Base-by-base conservation (phyloP, 2,113 vertebrate species). In the Cyprinodon variegatus region DNA sequence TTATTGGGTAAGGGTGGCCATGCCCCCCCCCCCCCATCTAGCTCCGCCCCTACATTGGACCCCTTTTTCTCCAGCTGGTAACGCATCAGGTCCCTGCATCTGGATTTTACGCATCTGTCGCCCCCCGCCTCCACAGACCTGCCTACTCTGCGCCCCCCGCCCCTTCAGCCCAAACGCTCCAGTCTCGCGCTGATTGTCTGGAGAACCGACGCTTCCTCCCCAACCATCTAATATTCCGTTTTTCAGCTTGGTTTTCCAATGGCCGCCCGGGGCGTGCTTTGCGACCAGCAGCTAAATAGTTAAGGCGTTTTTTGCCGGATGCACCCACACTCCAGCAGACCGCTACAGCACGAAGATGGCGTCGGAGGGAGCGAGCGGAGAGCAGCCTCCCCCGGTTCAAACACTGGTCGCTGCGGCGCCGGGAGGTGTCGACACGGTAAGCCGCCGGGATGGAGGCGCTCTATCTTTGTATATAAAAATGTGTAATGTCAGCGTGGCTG, bases 271-370 rank as follows among this genome's bases (percentile, higher is more conserved):
- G 79, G 57, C 81, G 89, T 68, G 78, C 50, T 83, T 84, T 43
- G 80, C 79, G 4, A 74, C 45, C 90, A 90, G 93, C 88, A 91
- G 81, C 82, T 86, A 81, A 89, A 88, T 73, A 91, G 93, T 94
- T 91, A 91, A 94, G 15, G 78, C n/a, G 86, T 48, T 29, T 29
- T 29, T 86, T 46, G 83, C 90, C 93, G 93, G 86, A 94, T 93
- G 93, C 91, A 89, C 91, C 76, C 85, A 83, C 88, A 57, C 90
- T 91, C 86, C 91, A 84, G 82, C 93, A 82, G 83, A 91, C 92
- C 93, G 91, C 93, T 89, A 88, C 93, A 93, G 92, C 78, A 91
- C 90, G 93, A 95, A 95, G 94, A 95, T 95, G 94, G 94, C 94
- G 94, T 94, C 94, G 90, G 93, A 94, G 85, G 93, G 93, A 93